These are phyloP conservation scores for Gymnothorax javanicus DNA, from an alignment of 2,797 vertebrate genomes.

Conservation along the genomic window DNA sequence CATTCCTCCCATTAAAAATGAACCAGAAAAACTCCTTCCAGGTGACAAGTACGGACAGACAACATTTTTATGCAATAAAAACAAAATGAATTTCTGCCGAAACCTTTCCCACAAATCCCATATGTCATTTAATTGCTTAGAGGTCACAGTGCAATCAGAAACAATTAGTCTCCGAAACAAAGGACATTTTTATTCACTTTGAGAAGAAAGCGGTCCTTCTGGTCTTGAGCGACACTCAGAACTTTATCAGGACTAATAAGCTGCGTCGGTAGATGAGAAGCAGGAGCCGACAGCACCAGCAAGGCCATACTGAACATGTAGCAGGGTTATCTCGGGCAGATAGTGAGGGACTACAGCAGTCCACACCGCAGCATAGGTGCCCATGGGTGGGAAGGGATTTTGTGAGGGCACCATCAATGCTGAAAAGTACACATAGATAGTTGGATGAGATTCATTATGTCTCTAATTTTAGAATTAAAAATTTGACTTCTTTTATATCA, in stretches of 20 bases:
- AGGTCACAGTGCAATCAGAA: not conserved
- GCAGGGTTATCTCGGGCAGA: too few species aligned
- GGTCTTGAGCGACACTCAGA: not conserved
- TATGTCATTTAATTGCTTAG: not conserved
- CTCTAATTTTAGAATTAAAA: too few species aligned
- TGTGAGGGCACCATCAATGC: too few species aligned
- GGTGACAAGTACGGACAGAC: not conserved
- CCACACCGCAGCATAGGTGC: too few species aligned
- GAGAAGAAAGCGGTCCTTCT: not conserved
- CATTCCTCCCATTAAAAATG: not conserved
- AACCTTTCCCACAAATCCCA: not conserved
- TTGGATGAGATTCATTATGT: too few species aligned
- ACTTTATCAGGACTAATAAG: conserved; percentile 1
- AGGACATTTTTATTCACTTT: not conserved
- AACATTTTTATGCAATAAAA: not conserved
- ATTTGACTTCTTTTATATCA: too few species aligned
- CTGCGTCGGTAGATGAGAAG: not conserved
- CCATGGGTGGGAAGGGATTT: too few species aligned
- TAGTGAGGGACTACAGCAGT: too few species aligned
- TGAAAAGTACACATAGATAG: too few species aligned
- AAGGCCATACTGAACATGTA: too few species aligned
- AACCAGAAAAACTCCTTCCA: not conserved
- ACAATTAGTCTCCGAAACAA: not conserved
- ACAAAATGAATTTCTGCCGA: not conserved
- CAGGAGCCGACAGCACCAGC: too few species aligned